Percentiles rank a stretch among this genome's conserved stretches.
Conservation (phyloP, 2,797 vertebrate species). For the Pelobates cultripes region DNA sequence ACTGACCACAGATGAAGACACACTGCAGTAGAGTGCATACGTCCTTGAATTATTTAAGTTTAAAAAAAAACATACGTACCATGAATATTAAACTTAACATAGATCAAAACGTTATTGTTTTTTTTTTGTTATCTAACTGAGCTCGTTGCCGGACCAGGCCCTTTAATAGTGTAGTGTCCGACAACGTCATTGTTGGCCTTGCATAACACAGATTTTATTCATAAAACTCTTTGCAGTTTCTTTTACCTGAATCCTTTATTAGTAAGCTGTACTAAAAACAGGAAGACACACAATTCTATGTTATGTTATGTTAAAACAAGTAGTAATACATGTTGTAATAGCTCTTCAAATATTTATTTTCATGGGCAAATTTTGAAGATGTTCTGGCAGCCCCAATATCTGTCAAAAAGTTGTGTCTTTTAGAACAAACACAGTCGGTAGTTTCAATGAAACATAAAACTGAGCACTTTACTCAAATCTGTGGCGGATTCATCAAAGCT, state of each 20-base stretch:
- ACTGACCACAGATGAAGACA: no score
- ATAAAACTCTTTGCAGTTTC: no score
- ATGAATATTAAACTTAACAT: no score
- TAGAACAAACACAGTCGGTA: constrained; percentile 35
- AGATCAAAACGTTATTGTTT: no score
- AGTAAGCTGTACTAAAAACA: constrained; percentile 15
- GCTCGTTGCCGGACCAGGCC: no score
- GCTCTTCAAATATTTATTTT: constrained; percentile 45
- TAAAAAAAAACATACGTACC: no score
- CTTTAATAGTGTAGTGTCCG: no score
- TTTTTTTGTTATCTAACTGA: no score
- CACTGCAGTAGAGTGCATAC: no score
- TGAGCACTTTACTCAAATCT: constrained; percentile 51
- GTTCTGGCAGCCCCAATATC: constrained; percentile 26
- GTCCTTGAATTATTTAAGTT: no score
- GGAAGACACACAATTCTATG: constrained; percentile 8
- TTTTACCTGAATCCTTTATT: background rate
- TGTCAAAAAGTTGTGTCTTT: constrained; percentile 28
- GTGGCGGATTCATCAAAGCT: constrained; percentile 47
- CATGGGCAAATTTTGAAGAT: constrained; percentile 24
- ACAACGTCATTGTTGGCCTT: no score
- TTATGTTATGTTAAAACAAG: constrained; percentile 13
- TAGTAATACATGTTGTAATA: constrained; percentile 8
- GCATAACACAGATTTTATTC: no score
- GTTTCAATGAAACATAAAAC: constrained; percentile 50